Conservation (phyloP, 2,113 vertebrate genomes). For the Datnioides undecimradiatus region DNA sequence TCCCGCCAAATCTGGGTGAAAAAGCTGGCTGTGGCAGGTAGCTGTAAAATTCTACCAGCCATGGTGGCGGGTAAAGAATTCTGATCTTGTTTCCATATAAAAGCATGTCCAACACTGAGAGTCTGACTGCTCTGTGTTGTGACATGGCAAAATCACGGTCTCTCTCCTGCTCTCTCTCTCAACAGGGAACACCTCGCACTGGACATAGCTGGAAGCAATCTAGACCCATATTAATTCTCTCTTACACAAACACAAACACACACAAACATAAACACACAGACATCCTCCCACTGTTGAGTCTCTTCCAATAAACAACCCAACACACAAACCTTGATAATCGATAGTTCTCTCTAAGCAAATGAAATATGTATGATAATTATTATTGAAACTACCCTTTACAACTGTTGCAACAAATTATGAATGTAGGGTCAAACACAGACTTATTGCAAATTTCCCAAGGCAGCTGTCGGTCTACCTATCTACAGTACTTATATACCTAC, state of each 20-base stretch:
- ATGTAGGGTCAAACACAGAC: not conserved
- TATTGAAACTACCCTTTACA: not conserved
- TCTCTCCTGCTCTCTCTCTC: conserved; percentile 6
- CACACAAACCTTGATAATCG: not conserved
- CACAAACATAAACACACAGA: not conserved
- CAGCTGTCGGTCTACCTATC: no score
- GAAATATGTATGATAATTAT: not conserved
- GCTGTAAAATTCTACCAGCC: conserved; percentile 27
- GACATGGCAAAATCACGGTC: conserved; percentile 42
- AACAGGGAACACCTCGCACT: conserved; percentile 32
- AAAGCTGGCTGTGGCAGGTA: conserved; percentile 36
- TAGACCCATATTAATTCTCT: conserved; percentile 43
- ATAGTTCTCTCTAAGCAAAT: not conserved
- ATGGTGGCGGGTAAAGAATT: conserved; percentile 48
- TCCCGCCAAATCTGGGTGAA: conserved; percentile 10
- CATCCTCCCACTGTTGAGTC: not conserved
- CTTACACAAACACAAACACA: conserved; percentile 5
- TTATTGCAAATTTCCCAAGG: not conserved
- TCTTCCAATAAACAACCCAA: not conserved
- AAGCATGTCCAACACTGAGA: conserved; percentile 45
- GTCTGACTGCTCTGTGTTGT: conserved; percentile 52
- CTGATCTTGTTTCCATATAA: conserved; percentile 51
- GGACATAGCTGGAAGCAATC: conserved; percentile 51
- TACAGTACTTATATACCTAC: no score
- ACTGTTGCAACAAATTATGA: not conserved